Base-by-base conservation (phyloP, 2,888 invertebrate genomes). In the Miltochrista miniata region DNA sequence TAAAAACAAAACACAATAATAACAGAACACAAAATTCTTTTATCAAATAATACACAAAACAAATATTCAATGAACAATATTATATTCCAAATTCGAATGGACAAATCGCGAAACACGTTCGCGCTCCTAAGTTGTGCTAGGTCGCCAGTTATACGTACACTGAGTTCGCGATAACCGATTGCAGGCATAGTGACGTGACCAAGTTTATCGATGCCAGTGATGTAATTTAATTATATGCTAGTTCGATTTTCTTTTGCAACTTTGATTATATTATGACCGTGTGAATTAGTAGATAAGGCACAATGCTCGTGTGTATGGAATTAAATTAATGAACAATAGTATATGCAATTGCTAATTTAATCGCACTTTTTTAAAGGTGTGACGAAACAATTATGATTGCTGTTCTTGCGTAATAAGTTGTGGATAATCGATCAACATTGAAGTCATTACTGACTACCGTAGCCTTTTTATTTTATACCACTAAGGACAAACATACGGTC, bases 141-240 rank as follows among this genome's bases (percentile, higher is more conserved):
- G 67, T 48, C 47, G 47, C 47, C 47, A 52, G 64, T 58, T 59
- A 68, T 68, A 68, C 61, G 64, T 64, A 66, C 59, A 75, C 76
- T 72, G 79, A 73, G 70, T 68, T 70, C 67, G 74, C 81, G 82
- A 83, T 84, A 84, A 82, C 76, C 76, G 75, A 86, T 83, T 85
- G 82, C 79, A 65, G 59, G 52, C 56, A 52, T 74, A 81, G 84
- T 81, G 83, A 77, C 72, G 84, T 58, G 65, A 55, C 45, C 39
- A 29, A 11, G 47, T 50, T 57, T 72, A 74, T 74, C 76, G 81
- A 80, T 75, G 64, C 70, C 69, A 66, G 64, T 75, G 65, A 68
- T 64, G 66, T 62, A 63, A 64, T 52, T 64, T 51, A 49, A 51
- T 51, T 43, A 41, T 46, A 54, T 46, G 51, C 12, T 45, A 33